Conservation (phyloP, 1,140 invertebrate genomes). For the Brachionus rubens region DNA sequence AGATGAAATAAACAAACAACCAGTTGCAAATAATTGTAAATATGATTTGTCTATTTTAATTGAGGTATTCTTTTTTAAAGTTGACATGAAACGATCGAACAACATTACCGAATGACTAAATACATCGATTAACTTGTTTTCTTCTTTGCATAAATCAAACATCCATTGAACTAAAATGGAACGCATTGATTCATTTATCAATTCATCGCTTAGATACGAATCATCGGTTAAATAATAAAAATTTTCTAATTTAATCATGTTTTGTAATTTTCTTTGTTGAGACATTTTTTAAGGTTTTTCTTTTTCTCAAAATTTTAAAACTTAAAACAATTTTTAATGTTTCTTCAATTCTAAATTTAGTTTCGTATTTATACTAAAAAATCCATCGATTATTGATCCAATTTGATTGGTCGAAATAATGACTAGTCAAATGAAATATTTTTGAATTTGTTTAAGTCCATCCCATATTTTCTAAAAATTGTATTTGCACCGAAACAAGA, state of each 20-base stretch:
- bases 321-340: too few species aligned
- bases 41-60: slow-evolving; percentile 1
- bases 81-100: slow-evolving; percentile 10
- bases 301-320: too few species aligned
- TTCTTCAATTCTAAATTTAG: too few species aligned
- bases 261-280: neutral
- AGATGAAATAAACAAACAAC: neutral
- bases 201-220: neutral
- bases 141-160: slow-evolving; percentile 19
- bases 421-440: too few species aligned
- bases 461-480: too few species aligned
- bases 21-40: slow-evolving; percentile 29
- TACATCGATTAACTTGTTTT: slow-evolving; percentile 4
- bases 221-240: neutral
- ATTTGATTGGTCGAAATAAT: too few species aligned
- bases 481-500: too few species aligned
- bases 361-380: too few species aligned
- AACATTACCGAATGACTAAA: neutral
- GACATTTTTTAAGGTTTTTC: neutral
- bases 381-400: too few species aligned
- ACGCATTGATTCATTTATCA: slow-evolving; percentile 15
- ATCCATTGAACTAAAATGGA: neutral
- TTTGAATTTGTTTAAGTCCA: too few species aligned
- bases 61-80: neutral
- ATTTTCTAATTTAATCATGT: slow-evolving; percentile 4